Conservation (phyloP, 2,797 vertebrate species). For the Emydoidea blandingii region DNA sequence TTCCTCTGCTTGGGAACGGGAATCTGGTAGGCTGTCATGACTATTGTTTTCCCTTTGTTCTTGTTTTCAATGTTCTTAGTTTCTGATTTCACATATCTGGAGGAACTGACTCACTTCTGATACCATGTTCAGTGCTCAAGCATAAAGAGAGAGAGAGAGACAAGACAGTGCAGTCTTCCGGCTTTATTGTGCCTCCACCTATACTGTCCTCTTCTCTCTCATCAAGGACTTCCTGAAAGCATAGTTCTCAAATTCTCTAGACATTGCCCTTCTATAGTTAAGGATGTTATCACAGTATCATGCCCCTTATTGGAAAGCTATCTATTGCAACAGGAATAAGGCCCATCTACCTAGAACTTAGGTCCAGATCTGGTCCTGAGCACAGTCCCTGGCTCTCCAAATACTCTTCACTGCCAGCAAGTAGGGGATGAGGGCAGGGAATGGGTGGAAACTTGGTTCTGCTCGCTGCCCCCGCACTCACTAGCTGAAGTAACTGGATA, state of each 20-base stretch:
- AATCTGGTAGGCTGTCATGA: background rate
- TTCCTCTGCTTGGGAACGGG: background rate
- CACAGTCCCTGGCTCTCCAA: background rate
- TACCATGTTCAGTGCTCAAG: background rate
- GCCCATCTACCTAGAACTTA: background rate
- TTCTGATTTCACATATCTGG: background rate
- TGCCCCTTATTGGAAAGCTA: background rate
- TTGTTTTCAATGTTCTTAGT: background rate
- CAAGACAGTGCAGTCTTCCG: background rate
- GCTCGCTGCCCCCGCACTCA: background rate
- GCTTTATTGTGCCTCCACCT: background rate
- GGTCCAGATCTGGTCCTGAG: background rate
- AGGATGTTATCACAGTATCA: background rate
- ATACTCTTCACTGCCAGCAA: background rate
- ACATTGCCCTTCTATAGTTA: background rate
- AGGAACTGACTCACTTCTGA: background rate
- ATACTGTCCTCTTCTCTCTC: background rate
- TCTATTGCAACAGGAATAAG: background rate
- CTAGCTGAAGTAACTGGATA: background rate
- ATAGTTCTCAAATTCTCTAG: background rate
- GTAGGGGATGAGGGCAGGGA: background rate
- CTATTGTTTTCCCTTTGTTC: background rate
- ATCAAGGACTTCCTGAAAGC: background rate
- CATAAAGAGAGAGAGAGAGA: background rate
- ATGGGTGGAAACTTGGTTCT: background rate